Evolutionary conservation across 2,888 invertebrate genomes (phyloP), one percentile per base, ranked within the genome.

Genomic region (Scrobipalpa costella): DNA sequence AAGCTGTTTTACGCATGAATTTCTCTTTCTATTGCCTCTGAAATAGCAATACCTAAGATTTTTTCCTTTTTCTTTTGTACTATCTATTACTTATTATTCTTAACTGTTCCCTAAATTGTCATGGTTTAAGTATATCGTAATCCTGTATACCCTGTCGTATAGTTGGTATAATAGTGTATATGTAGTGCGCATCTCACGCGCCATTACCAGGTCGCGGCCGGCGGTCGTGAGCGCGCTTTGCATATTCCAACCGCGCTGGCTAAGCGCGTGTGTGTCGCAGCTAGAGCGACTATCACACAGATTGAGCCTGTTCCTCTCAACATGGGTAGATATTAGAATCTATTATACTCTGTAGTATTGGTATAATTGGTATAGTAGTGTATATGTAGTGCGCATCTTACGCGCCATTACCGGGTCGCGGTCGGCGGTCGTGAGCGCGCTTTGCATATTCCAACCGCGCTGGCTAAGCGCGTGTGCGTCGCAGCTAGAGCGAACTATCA

Each of bases 391-490:
- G 55, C 55, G 80, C 85, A 77, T 82, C 85, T 87, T 86, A 89
- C 86, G 88, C 87, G 86, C 84, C 85, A 85, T 88, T 90, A 83
- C 81, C 79, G 73, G 44, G 34, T 73, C 74, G 72, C 38, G 64
- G 68, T 11, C 47, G 61, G 64, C 68, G 73, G 79, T 88, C 89
- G 90, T 90, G 90, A 89, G 86, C 83, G 79, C 80, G 85, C 89
- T 90, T 89, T 88, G 88, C 88, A 90, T 89, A 88, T 86, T 87
- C 85, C 85, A 85, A 87, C 85, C 84, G 84, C 81, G 83, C 80
- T 74, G 77, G 81, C 80, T 84, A 83, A 79, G 87, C 86, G 77
- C 80, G 57, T 50, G 49, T 34, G 44, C 33, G 60, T 60, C 11
- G 47, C 60, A 15, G 47, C 0, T 33, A 33, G 6, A 19, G 15